A percentile compares a stretch with the other conserved stretches of the same genome.
phyloP scores from a whole-genome alignment of 2,797 vertebrate genomes.

The Apodemus agrarius region DNA sequence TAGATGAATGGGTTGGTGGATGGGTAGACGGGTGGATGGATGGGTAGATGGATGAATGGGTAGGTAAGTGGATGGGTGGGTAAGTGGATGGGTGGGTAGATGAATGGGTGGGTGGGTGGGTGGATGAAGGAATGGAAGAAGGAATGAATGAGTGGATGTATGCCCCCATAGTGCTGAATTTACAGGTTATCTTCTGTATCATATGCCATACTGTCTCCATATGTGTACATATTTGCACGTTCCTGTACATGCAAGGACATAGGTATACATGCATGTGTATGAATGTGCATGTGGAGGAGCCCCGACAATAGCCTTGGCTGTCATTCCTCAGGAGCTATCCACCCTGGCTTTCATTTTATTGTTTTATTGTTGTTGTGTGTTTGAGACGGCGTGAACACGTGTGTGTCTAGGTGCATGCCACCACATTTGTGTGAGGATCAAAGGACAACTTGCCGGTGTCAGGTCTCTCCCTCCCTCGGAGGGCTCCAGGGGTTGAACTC shows the following conservation, averaged over 20 bases:
- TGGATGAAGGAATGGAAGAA: background rate
- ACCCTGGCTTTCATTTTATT: background rate
- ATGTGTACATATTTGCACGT: background rate
- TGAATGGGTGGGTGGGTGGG: background rate
- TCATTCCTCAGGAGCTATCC: background rate
- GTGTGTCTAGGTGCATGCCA: background rate
- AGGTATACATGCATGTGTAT: background rate
- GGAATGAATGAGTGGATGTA: background rate
- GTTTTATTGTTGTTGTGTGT: too few species aligned
- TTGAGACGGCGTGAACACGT: too few species aligned
- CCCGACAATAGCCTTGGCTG: background rate
- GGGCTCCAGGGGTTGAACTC: background rate
- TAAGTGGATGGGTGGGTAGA: too few species aligned
- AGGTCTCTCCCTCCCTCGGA: background rate
- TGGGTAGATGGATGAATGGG: accelerated
- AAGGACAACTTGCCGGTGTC: background rate
- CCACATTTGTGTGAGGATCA: background rate
- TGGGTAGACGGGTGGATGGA: too few species aligned
- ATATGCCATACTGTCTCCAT: background rate
- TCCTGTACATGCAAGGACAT: background rate
- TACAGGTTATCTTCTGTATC: background rate
- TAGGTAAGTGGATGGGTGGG: background rate
- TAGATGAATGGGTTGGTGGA: too few species aligned
- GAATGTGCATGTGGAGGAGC: background rate
- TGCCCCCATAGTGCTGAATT: background rate